Evolutionary conservation across 2,113 vertebrate species (phyloP).

Genomic region (Salvelinus alpinus): DNA sequence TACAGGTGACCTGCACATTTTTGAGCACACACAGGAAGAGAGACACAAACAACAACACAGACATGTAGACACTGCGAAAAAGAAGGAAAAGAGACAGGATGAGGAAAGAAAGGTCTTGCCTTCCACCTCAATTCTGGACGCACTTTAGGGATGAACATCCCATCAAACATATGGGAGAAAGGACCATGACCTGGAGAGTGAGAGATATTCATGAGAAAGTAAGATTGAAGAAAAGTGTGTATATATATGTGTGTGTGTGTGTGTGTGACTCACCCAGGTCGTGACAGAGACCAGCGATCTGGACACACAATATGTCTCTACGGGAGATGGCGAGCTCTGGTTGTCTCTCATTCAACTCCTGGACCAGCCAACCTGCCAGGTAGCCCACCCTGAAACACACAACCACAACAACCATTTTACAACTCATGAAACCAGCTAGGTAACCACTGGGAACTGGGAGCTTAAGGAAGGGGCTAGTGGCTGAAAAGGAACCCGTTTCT

Average conservation of each 20-base stretch:
- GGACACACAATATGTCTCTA: slow-evolving; percentile 89
- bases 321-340: slow-evolving; percentile 83
- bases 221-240: too few species aligned
- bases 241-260: not conserved
- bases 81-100: too few species aligned
- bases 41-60: too few species aligned
- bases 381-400: slow-evolving; percentile 79
- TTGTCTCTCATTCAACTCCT: slow-evolving; percentile 78
- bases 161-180: slow-evolving; percentile 96
- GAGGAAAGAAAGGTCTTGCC: slow-evolving; percentile 66
- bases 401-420: not conserved
- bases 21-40: too few species aligned
- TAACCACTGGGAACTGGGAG: too few species aligned
- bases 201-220: slow-evolving; percentile 16
- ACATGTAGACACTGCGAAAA: too few species aligned
- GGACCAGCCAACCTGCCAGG: slow-evolving; percentile 83
- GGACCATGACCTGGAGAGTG: slow-evolving; percentile 89
- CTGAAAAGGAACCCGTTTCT: too few species aligned
- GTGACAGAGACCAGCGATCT: slow-evolving; percentile 95
- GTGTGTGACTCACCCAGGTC: slow-evolving; percentile 82
- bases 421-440: too few species aligned
- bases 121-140: slow-evolving; percentile 79
- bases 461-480: too few species aligned
- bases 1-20: too few species aligned
- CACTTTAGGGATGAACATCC: slow-evolving; percentile 85